Evolutionary conservation across 2,888 invertebrate genomes (phyloP), one percentile per base, ranked within the genome.

Genomic region (Acrocyrtus sp.): DNA sequence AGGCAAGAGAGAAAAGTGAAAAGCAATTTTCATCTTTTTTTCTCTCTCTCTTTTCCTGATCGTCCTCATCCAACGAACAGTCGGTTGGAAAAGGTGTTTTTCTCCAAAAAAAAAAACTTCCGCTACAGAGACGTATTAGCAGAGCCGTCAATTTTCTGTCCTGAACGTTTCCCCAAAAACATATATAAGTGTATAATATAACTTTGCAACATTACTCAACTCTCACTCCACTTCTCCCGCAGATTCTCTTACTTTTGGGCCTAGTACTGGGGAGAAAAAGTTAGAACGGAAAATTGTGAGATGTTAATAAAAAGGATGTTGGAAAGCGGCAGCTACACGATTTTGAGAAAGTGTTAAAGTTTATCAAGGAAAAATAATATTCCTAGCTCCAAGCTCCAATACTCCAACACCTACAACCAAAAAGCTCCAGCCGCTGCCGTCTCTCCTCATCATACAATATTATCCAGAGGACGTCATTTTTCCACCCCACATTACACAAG

Each of bases 111-210:
- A n/a, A n/a, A n/a, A n/a, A n/a, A 50, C 62, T 63, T 70, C 62
- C 61, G 56, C 53, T 39, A 39, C 51, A 63, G n/a, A n/a, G n/a
- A n/a, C 41, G 57, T 48, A 68, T 69, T 69, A 61, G 51, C 27
- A 61, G 69, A 54, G 54, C 43, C 69, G 62, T 69, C 69, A 69
- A 54, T 69, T n/a, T 69, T 39, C 48, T 69, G 62, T 69, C 62
- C 54, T 62, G 27, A 41, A 34, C 60, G 29, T 39, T 39, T 5
- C 12, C 15, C 24, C 10, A 12, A 39, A 17, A 48, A 47, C n/a
- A n/a, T n/a, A n/a, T n/a, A n/a, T n/a, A n/a, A n/a, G n/a, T n/a
- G n/a, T n/a, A n/a, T n/a, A n/a, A n/a, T n/a, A n/a, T n/a, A n/a
- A n/a, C n/a, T n/a, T n/a, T n/a, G n/a, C n/a, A n/a, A n/a, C 60